phyloP scores from a whole-genome alignment of 2,888 invertebrate species.

The Cryptus armator region DNA sequence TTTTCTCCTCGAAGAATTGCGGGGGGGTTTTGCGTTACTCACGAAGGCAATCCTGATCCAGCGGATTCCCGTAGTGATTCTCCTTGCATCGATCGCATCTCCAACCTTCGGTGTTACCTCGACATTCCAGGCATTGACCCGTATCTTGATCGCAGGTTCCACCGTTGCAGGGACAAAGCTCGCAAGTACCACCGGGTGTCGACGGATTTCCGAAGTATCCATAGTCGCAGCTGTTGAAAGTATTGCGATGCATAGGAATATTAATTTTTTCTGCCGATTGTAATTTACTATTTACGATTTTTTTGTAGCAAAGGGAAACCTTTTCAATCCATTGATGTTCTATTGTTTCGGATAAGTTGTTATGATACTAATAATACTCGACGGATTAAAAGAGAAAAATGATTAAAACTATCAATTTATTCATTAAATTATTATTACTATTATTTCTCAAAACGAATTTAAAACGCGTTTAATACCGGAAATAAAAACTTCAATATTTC shows the following conservation, averaged over 20 bases:
- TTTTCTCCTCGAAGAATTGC: too few relatives aligned
- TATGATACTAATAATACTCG: too few relatives aligned
- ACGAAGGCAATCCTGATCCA: conserved; percentile 88
- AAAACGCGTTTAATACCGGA: not conserved
- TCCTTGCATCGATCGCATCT: conserved; percentile 88
- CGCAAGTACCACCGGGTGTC: conserved; percentile 90
- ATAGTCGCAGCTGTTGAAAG: conserved; percentile 89
- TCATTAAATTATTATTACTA: too few relatives aligned
- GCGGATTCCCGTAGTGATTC: conserved; percentile 89
- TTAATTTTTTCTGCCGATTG: not conserved
- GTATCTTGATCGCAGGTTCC: conserved; percentile 94
- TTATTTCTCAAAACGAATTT: not conserved
- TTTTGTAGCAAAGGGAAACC: not conserved
- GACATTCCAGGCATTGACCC: conserved; percentile 95
- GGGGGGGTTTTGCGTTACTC: conserved; percentile 71
- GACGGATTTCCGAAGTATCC: conserved; percentile 95
- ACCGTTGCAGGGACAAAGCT: conserved; percentile 94
- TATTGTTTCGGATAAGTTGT: too few relatives aligned
- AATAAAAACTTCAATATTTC: not conserved
- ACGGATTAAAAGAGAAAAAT: too few relatives aligned
- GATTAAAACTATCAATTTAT: too few relatives aligned
- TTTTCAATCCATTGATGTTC: too few relatives aligned
- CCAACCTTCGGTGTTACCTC: conserved; percentile 90
- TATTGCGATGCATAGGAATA: conserved; percentile 39
- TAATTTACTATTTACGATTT: not conserved